Conservation (phyloP, 2,797 vertebrate genomes). For the Odontamblyopus rebecca region DNA sequence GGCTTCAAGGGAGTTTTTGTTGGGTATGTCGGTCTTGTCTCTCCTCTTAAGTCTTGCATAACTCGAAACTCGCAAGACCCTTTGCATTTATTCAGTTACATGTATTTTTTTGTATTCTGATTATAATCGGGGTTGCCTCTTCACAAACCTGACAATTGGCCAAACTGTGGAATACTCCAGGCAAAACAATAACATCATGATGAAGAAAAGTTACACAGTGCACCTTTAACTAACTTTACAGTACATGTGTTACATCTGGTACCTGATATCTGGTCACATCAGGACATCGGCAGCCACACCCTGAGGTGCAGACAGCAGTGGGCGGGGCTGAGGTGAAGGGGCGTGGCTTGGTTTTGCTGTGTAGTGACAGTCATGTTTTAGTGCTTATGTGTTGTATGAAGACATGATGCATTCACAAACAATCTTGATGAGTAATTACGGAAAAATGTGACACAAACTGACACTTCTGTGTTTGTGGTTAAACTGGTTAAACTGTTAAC, state of each 20-base stretch:
- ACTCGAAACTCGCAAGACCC: too few species aligned
- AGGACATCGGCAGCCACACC: neutral
- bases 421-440: neutral
- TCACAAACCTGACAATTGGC: too few species aligned
- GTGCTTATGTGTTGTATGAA: neutral
- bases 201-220: neutral
- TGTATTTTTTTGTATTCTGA: too few species aligned
- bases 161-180: too few species aligned
- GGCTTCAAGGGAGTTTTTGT: neutral
- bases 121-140: too few species aligned
- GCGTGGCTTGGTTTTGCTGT: neutral
- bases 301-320: neutral
- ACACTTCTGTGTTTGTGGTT: neutral
- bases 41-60: neutral
- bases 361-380: neutral
- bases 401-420: neutral
- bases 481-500: neutral
- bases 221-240: too few species aligned
- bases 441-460: neutral
- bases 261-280: neutral
- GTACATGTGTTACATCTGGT: neutral
- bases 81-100: too few species aligned
- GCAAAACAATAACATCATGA: too few species aligned
- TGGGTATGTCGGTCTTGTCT: neutral
- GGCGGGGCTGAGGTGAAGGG: neutral